Evolutionary conservation across 2,888 invertebrate genomes (phyloP), one percentile per base, ranked within the genome.

Genomic region (Sphaerophoria rueppellii): DNA sequence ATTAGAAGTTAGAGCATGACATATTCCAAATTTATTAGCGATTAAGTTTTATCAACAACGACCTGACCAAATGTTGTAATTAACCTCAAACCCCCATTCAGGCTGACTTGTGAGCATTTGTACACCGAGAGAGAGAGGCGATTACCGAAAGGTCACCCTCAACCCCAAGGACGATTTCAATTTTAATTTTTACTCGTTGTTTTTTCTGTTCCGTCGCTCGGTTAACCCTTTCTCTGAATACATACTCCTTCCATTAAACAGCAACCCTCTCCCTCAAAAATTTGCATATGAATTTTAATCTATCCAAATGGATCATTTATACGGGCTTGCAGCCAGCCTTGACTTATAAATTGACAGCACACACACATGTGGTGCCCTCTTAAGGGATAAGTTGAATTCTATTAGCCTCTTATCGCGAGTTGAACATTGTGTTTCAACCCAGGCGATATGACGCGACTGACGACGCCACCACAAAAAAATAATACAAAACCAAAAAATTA

Each of bases 51-150:
- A 87, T 87, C 87, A 87, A 46, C 57, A 72, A 72, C 88, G 89
- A 89, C 89, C 89, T 89, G 88, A 86, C 89, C 89, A 88, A 89
- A 89, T 88, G 88, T 87, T 87, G 89, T 89, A 89, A 89, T 89
- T 89, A 89, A 88, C 89, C 89, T 86, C 88, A 88, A 85, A 87
- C 88, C 87, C 85, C 70, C 74, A 83, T 85, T 87, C 1, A 24
- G 24, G 24, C 1, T 2, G 24, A 24, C 24, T 24, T 24, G 24
- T 24, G 24, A 24, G 24, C 24, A 24, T 24, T 24, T 24, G 24
- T 24, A 24, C 24, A 24, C 24, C 24, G 24, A 40, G 6, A 48
- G 63, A 46, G 43, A 1, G 34, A 50, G 24, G 54, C 24, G 57
- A 75, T 71, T 43, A 9, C 67, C 67, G 55, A 67, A 65, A 65